Evolutionary conservation across 30 jellyfish, hydroid and myxozoan species (phyloP), one percentile per base, ranked within the genome.

Genomic region (Pseudorhiza aurosa): DNA sequence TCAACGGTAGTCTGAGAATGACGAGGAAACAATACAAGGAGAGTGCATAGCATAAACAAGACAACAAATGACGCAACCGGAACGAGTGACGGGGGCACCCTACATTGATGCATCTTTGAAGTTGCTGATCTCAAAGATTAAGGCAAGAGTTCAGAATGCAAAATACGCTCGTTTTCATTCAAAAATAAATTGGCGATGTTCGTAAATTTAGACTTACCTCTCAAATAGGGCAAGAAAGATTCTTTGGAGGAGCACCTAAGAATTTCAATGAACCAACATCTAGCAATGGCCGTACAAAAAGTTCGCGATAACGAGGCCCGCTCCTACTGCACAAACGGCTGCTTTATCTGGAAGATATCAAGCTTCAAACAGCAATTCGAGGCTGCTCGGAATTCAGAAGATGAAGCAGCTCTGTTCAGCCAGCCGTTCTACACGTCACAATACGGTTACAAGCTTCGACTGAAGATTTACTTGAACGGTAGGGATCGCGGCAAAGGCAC

Each of bases 401-500:
- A 91, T 27, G 98, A 91, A 75, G 59, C 77, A 10, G 98, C 98
- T 1, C 64, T 91, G 44, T 85, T 83, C 72, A 91, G 98, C 68
- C 96, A 77, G 51, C 98, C 98, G 18, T 91, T 91, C 46, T 91
- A 91, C 72, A 91, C 98, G 8, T 67, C 98, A n/a, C 98, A 91
- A 58, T 91, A 91, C 29, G 98, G 98, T 25, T 91, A 91, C 59
- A 91, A 91, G 84, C 70, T 91, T 2, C 67, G 95, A 1, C 62
- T 91, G 69, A 91, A 91, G 74, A 95, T 87, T 6, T 91, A 91
- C 65, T 70, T 91, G 72, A 85, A 91, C 68, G 98, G 98, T 21
- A 87, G 98, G 4, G 98, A 91, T 68, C 90, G 98, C 27, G 98
- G 98, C 28, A 91, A 91, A 79, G 96, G 98, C 50, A 83, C 98